These are phyloP conservation scores for Watsonalla cultraria DNA, from an alignment of 2,888 invertebrate genomes.

Conservation along the genomic window DNA sequence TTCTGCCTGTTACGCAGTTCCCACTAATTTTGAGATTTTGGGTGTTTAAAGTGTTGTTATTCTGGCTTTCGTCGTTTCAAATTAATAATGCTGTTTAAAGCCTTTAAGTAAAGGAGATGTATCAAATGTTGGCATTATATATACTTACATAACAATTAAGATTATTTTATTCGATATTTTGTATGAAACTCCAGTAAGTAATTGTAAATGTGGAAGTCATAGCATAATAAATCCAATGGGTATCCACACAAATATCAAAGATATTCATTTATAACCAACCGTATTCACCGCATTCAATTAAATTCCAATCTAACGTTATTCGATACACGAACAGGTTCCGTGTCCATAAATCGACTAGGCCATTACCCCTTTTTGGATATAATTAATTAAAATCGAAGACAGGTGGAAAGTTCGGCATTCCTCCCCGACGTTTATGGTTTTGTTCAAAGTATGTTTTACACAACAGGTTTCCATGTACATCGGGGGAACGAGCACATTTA, in stretches of 20 bases:
- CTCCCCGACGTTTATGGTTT: constrained; percentile 35
- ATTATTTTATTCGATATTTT: too few species aligned
- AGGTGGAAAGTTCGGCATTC: constrained; percentile 53
- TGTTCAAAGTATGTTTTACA: constrained; percentile 24
- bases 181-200: too few species aligned
- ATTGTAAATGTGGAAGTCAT: too few species aligned
- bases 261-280: not conserved
- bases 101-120: too few species aligned
- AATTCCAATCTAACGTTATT: constrained; percentile 32
- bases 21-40: too few species aligned
- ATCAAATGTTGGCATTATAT: too few species aligned
- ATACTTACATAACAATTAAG: too few species aligned
- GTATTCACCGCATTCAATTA: constrained; percentile 30
- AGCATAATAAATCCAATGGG: too few species aligned
- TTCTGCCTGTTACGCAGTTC: too few species aligned
- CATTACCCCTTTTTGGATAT: constrained; percentile 39
- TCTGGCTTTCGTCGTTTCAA: too few species aligned
- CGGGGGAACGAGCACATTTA: constrained; percentile 21
- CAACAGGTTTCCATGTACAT: constrained; percentile 46
- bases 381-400: constrained; percentile 48
- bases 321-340: constrained; percentile 37
- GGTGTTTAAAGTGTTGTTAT: too few species aligned
- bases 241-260: not conserved
- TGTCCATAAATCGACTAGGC: constrained; percentile 36
- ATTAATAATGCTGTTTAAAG: too few species aligned